phyloP scores from a whole-genome alignment of 2,888 invertebrate species.

The Germaria angustata region DNA sequence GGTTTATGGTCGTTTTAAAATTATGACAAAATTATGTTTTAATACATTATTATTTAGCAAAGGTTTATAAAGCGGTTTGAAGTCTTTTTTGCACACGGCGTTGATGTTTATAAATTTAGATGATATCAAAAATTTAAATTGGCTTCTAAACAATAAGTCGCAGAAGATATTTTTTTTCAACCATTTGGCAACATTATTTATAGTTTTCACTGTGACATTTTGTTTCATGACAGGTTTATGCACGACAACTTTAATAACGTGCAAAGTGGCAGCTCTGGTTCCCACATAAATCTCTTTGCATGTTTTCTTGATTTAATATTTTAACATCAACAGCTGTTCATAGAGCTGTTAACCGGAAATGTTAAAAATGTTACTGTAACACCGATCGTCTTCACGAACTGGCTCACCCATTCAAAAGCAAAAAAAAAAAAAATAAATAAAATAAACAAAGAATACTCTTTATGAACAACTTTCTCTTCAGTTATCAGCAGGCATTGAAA shows the following conservation, averaged over 20 bases:
- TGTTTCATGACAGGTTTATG: neutral
- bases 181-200: neutral
- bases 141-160: no score
- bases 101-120: no score
- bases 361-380: slow-evolving; percentile 33
- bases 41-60: no score
- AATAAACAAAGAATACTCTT: slow-evolving; percentile 6
- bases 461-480: slow-evolving; percentile 56
- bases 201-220: no score
- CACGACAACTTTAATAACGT: no score
- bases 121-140: no score
- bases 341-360: slow-evolving; percentile 40
- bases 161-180: no score
- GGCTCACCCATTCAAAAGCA: slow-evolving; percentile 46
- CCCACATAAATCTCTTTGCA: neutral
- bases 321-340: slow-evolving; percentile 45
- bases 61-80: no score
- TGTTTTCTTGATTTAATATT: neutral
- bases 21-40: no score
- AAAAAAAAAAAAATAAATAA: neutral
- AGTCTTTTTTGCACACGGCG: no score
- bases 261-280: neutral
- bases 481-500: slow-evolving; percentile 32
- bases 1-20: no score
- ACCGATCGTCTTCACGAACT: slow-evolving; percentile 26